Percentiles rank a stretch among this genome's conserved stretches.
phyloP scores from a whole-genome alignment of 1,140 invertebrate genomes.

The Delia radicum region DNA sequence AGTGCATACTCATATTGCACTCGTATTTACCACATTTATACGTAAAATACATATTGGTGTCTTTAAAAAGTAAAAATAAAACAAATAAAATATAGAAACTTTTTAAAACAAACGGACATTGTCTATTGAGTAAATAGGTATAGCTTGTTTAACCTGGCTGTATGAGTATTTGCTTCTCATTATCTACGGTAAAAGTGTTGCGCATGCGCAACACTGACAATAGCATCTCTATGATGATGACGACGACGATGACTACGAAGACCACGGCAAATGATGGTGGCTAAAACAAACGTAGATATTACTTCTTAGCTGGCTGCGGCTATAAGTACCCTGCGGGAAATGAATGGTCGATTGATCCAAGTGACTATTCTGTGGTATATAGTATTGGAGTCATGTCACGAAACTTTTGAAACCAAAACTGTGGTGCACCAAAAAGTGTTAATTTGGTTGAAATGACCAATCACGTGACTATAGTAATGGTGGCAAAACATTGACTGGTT shows the following conservation, averaged over 20 bases:
- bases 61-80: neutral
- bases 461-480: too few species aligned
- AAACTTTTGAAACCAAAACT: too few species aligned
- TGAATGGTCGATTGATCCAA: too few species aligned
- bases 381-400: too few species aligned
- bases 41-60: neutral
- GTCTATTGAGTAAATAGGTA: neutral
- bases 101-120: slow-evolving; percentile 11
- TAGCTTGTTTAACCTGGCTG: neutral
- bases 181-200: slow-evolving; percentile 20
- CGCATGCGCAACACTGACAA: slow-evolving; percentile 2
- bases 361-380: too few species aligned
- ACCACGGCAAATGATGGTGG: neutral
- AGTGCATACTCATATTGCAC: neutral
- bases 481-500: too few species aligned
- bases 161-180: slow-evolving; percentile 17
- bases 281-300: neutral
- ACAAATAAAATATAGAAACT: neutral
- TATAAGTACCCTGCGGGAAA: too few species aligned
- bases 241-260: neutral
- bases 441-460: too few species aligned
- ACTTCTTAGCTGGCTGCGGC: too few species aligned
- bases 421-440: too few species aligned
- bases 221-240: neutral
- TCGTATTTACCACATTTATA: neutral